These are phyloP conservation scores for Shargacucullia verbasci DNA, from an alignment of 2,888 invertebrate genomes.

Conservation along the genomic window DNA sequence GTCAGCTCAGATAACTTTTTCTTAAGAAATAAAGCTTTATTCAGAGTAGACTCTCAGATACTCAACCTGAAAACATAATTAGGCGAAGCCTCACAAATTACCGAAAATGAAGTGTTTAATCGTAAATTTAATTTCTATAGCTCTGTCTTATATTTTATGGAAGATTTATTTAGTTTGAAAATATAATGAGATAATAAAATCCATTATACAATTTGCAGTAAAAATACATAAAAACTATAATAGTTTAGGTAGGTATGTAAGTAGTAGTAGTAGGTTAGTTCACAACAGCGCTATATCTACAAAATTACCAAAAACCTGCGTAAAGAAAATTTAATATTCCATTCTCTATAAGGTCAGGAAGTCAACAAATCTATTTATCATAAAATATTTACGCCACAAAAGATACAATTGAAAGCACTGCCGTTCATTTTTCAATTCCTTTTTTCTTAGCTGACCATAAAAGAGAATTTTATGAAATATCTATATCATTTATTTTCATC, in stretches of 20 bases:
- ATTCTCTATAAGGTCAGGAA: conserved; percentile 17
- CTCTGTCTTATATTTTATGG: too few relatives aligned
- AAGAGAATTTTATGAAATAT: conserved; percentile 21
- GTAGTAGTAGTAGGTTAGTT: too few relatives aligned
- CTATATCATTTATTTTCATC: background rate
- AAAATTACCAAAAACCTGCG: too few relatives aligned
- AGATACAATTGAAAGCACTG: conserved; percentile 22
- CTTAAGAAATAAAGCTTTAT: conserved; percentile 1
- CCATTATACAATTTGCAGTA: too few relatives aligned
- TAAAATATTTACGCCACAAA: conserved; percentile 15
- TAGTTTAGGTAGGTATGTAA: too few relatives aligned
- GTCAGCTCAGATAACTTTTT: conserved; percentile 6
- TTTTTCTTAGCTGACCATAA: conserved; percentile 8
- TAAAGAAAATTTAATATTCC: background rate
- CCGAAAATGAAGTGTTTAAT: conserved; percentile 7
- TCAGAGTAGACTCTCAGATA: background rate
- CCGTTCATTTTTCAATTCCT: conserved; percentile 16
- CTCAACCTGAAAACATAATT: background rate
- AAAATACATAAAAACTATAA: too few relatives aligned
- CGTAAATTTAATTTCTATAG: background rate
- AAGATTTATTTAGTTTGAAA: too few relatives aligned
- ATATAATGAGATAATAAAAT: too few relatives aligned
- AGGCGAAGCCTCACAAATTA: conserved; percentile 4
- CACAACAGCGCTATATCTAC: too few relatives aligned
- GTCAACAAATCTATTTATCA: conserved; percentile 30